Conservation (phyloP, 2,113 vertebrate genomes). For the Sturnira hondurensis region DNA sequence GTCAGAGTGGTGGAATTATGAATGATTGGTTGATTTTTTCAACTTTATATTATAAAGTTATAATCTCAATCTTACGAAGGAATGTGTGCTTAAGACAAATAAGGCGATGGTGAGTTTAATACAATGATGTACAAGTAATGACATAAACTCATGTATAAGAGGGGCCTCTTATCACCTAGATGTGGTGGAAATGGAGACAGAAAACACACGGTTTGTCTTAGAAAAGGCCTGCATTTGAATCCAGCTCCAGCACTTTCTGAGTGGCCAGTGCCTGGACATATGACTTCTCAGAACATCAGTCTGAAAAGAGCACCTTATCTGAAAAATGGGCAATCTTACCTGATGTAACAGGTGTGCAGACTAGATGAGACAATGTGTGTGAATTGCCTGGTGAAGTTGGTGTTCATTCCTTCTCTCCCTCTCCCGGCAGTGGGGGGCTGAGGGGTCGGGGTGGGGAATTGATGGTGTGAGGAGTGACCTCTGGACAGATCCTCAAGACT, state of each 20-base stretch:
- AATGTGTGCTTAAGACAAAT: not conserved
- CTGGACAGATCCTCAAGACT: not conserved
- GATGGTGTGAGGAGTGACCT: not conserved
- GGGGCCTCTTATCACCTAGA: not conserved
- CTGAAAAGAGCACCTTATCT: not conserved
- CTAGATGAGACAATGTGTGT: not conserved
- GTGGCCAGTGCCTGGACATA: not conserved
- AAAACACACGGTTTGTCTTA: not conserved
- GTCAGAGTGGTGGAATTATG: not conserved
- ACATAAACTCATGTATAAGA: not conserved
- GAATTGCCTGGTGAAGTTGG: not conserved
- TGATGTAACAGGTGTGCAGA: not conserved
- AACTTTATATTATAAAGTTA: not conserved
- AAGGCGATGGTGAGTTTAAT: not conserved
- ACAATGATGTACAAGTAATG: not conserved
- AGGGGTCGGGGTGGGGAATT: too few relatives aligned
- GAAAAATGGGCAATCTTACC: not conserved
- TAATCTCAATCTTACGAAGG: not conserved
- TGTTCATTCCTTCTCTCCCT: too few relatives aligned
- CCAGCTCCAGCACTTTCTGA: not conserved
- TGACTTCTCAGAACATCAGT: not conserved
- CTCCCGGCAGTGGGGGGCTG: not conserved
- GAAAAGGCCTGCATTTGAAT: not conserved
- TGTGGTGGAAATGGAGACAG: not conserved
- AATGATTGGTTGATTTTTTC: not conserved